phyloP scores from a whole-genome alignment of 2,113 vertebrate genomes.

The Heterocephalus glaber region DNA sequence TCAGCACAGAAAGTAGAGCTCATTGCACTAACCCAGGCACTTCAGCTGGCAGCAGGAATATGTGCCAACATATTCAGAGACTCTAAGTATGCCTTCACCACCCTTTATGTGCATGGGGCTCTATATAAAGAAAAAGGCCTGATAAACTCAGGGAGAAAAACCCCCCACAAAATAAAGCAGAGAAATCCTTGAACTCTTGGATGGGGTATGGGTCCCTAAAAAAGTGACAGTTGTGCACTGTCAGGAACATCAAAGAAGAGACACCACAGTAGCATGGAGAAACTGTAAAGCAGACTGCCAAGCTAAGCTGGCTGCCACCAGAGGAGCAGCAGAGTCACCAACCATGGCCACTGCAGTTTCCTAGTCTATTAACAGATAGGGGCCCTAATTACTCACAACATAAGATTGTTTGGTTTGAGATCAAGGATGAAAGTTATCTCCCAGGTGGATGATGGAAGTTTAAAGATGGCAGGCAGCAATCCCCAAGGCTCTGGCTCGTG shows the following conservation, averaged over 20 bases:
- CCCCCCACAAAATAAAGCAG: background rate
- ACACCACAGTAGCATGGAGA: background rate
- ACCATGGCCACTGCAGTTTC: background rate
- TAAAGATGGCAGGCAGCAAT: background rate
- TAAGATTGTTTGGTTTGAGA: background rate
- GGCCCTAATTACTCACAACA: background rate
- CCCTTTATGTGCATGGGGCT: no score
- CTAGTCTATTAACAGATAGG: background rate
- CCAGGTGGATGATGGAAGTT: background rate
- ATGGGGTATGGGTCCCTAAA: background rate
- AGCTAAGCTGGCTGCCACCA: background rate
- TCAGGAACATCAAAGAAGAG: background rate
- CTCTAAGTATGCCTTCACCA: background rate
- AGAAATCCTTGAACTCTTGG: background rate
- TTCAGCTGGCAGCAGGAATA: no score
- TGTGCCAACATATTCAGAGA: background rate
- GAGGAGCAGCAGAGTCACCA: no score
- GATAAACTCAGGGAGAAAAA: background rate
- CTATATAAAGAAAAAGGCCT: background rate
- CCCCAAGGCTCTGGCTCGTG: no score
- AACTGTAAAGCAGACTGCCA: background rate
- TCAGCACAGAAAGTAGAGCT: background rate
- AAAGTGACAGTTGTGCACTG: background rate
- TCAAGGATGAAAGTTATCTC: background rate
- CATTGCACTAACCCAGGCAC: no score